Evolutionary conservation across 2,113 vertebrate genomes (phyloP).

Genomic region (Maccullochella peelii): DNA sequence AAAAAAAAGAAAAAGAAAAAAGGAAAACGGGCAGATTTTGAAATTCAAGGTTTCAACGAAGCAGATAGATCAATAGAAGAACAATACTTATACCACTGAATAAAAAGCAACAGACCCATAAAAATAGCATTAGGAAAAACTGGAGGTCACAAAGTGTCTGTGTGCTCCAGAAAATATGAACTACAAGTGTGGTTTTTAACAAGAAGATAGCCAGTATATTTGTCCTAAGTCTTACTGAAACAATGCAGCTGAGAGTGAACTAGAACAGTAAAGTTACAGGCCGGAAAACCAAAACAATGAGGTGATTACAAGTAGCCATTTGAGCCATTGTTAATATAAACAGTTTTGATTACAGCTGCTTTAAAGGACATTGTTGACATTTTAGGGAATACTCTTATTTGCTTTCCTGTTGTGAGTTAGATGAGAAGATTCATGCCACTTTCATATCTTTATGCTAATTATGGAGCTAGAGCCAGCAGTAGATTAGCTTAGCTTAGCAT

Average conservation of each 20-base stretch:
- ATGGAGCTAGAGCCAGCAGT: background rate
- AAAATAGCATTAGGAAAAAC: constrained; percentile 12
- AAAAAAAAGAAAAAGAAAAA: background rate
- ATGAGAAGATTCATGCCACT: constrained; percentile 1
- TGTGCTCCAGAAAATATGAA: background rate
- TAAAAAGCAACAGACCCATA: constrained; percentile 21
- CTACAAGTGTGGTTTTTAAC: background rate
- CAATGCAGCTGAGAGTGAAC: too few relatives aligned
- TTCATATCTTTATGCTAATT: background rate
- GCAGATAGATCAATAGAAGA: constrained; percentile 48
- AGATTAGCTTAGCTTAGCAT: background rate
- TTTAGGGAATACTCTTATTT: constrained; percentile 19
- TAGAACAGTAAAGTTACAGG: background rate
- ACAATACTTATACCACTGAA: constrained; percentile 5
- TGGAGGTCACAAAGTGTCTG: constrained; percentile 8
- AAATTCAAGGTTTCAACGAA: constrained; percentile 40
- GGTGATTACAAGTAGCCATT: background rate
- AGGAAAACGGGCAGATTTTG: background rate
- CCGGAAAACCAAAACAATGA: constrained; percentile 2
- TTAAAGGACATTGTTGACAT: constrained; percentile 9
- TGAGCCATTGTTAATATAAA: background rate
- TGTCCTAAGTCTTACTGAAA: background rate
- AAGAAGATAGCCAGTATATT: background rate
- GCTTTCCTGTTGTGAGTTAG: background rate
- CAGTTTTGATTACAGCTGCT: background rate